Percentiles rank a stretch among this genome's conserved stretches.
Conservation (phyloP, 2,113 vertebrate genomes). For the Zosterops pallidus region DNA sequence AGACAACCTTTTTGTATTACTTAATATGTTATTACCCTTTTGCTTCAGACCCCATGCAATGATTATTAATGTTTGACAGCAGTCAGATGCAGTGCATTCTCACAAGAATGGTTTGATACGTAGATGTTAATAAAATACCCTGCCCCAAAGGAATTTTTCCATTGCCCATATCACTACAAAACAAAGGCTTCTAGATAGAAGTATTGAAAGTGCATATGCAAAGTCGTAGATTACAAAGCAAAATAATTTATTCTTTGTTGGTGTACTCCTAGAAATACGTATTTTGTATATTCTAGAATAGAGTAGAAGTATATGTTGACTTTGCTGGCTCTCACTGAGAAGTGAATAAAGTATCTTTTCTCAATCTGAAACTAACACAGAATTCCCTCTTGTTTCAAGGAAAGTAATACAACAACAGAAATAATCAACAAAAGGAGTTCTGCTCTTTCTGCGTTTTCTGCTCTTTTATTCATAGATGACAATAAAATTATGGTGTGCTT, state of each 20-base stretch:
- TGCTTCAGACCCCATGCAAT: neutral
- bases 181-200: neutral
- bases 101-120: neutral
- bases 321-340: neutral
- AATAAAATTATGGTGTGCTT: neutral
- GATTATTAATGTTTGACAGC: neutral
- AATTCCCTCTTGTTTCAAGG: neutral
- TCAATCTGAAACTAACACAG: neutral
- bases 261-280: neutral
- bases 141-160: neutral
- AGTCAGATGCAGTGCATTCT: neutral
- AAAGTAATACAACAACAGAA: neutral
- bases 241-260: neutral
- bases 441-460: neutral
- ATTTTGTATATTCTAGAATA: neutral
- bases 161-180: neutral
- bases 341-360: neutral
- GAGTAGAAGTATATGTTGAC: neutral
- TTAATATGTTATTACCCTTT: neutral
- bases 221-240: accelerated
- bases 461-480: neutral
- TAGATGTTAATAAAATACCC: neutral
- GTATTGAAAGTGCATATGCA: neutral
- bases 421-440: neutral
- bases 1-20: neutral